These are phyloP conservation scores for Epiblema foenella DNA, from an alignment of 2,888 invertebrate species.

Conservation along the genomic window DNA sequence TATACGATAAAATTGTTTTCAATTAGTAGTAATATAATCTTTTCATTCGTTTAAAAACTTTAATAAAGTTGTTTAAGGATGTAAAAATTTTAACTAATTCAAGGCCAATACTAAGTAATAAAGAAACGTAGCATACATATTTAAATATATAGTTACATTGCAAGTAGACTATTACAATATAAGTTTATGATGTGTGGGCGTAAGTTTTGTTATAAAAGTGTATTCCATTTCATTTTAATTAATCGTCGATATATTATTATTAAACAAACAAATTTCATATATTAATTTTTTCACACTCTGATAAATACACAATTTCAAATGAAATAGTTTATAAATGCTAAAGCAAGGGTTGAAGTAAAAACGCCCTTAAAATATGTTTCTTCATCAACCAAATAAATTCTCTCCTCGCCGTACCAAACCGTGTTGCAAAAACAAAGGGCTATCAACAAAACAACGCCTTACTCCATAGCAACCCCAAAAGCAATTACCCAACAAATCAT, in stretches of 20 bases:
- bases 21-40: too few relatives aligned
- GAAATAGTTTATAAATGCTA: background rate
- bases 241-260: background rate
- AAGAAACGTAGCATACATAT: too few relatives aligned
- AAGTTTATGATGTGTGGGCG: background rate
- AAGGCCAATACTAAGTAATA: too few relatives aligned
- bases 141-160: too few relatives aligned
- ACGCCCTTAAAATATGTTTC: background rate
- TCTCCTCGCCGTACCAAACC: slow-evolving; percentile 46
- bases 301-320: background rate
- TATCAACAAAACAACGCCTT: slow-evolving; percentile 75
- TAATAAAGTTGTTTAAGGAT: too few relatives aligned
- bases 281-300: background rate
- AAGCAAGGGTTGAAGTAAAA: background rate
- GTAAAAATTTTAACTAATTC: too few relatives aligned
- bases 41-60: too few relatives aligned
- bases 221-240: background rate
- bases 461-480: slow-evolving; percentile 74
- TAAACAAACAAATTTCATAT: background rate
- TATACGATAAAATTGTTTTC: too few relatives aligned
- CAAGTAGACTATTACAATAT: too few relatives aligned
- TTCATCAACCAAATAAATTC: slow-evolving; percentile 7
- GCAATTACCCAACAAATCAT: slow-evolving; percentile 84
- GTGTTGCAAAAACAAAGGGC: slow-evolving; percentile 67
- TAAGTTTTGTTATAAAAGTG: background rate